Base-by-base conservation (phyloP, 2,113 vertebrate genomes). In the Benitochromis conjunctus region DNA sequence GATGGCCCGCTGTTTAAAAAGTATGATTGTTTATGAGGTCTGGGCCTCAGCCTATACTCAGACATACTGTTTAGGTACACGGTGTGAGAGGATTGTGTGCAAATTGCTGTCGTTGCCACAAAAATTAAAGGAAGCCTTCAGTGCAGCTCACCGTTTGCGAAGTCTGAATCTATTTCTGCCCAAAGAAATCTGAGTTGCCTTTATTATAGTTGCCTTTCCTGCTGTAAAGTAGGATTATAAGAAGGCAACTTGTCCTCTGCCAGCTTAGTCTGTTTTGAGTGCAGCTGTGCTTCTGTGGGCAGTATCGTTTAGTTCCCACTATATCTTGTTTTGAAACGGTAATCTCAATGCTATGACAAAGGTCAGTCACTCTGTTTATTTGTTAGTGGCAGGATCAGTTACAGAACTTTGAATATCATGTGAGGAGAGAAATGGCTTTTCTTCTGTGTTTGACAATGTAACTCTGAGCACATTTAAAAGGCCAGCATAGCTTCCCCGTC, bases 311-410 rank as follows among this genome's bases (percentile, higher is more conserved):
- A 69, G n/a, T 43, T 86, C 83, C 77, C 19, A 46, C 76, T 10
- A 48, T 85, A 91, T 93, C 88, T 89, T 94, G 91, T 94, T 92
- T 84, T 94, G 85, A 87, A 81, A 90, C 79, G 80, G 46, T 76
- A 86, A 93, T 88, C 87, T 82, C 56, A 18, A 18, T 64, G 91
- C 93, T 78, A 78, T 21, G 62, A 57, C 77, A 14, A 84, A 92
- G 92, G 88, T 93, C 86, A 83, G 57, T 38, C 34, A 57, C 76
- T 86, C 38, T 91, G 92, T 93, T 93, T 93, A 86, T 88, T 88
- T 91, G 86, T 84, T 80, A 62, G 54, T 80, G 80, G 84, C 48
- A 58, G 82, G 79, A 92, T 94, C 84, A 85, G 19, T 91, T 83
- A 88, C 90, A 84, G 79, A 80, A 60, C 38, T 54, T 57, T 58